phyloP scores from a whole-genome alignment of 2,113 vertebrate genomes.

The Rhipidura dahli region DNA sequence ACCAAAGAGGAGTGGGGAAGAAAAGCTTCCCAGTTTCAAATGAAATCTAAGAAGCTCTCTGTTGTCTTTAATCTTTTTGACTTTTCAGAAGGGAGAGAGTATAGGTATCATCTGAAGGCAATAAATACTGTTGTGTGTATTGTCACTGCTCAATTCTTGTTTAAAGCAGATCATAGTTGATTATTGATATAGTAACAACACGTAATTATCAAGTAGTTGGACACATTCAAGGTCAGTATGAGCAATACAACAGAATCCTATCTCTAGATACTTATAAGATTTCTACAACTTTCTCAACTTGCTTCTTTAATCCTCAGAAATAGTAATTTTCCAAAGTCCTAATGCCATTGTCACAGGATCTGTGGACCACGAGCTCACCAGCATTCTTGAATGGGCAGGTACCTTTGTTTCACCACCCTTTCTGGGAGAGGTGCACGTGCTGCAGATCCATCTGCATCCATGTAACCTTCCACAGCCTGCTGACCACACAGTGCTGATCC shows the following conservation, averaged over 20 bases:
- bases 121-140: neutral
- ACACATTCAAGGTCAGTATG: neutral
- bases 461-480: neutral
- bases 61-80: neutral
- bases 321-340: neutral
- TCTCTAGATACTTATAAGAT: neutral
- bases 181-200: neutral
- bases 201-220: neutral
- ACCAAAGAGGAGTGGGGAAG: neutral
- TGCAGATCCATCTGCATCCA: neutral
- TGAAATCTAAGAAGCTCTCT: neutral
- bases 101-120: neutral
- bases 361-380: neutral
- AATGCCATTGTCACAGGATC: accelerated
- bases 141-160: neutral
- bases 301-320: neutral
- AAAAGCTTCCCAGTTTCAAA: neutral
- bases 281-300: neutral
- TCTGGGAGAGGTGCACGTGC: neutral
- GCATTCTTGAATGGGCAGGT: accelerated
- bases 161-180: neutral
- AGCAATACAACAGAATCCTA: neutral
- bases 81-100: neutral
- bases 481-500: accelerated
- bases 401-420: neutral